These are phyloP conservation scores for Zele albiditarsus DNA, from an alignment of 2,888 invertebrate species.

Conservation along the genomic window DNA sequence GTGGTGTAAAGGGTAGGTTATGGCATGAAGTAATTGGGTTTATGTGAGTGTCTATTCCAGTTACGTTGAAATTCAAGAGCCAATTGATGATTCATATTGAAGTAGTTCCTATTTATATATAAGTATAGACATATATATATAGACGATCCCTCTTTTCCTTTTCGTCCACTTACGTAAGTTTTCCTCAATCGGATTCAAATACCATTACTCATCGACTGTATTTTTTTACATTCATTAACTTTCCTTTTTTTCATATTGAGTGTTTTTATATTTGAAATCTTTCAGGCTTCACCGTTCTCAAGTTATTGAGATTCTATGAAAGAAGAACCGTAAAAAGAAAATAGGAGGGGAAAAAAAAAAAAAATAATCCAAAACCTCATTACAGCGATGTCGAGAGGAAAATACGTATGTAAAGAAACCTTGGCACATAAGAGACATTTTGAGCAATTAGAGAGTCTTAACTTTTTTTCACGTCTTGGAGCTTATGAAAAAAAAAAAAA, in stretches of 20 bases:
- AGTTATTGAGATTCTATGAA: neutral
- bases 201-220: neutral
- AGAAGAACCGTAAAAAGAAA: neutral
- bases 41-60: conserved; percentile 26
- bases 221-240: neutral
- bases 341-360: too few species aligned
- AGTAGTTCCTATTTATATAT: neutral
- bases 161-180: neutral
- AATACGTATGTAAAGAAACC: neutral
- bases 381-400: neutral
- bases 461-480: neutral
- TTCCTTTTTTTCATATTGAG: neutral
- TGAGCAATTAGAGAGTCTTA: neutral
- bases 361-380: neutral
- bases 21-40: conserved; percentile 22
- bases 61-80: conserved; percentile 17
- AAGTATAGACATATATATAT: neutral
- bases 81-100: conserved; percentile 12
- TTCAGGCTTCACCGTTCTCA: neutral
- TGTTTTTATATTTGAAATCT: neutral
- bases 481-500: neutral
- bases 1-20: neutral
- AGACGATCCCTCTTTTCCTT: neutral
- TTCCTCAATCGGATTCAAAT: conserved; percentile 3
- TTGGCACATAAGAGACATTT: neutral